Percentiles rank a stretch among this genome's conserved stretches.
These are phyloP conservation scores for Trematomus bernacchii DNA, from an alignment of 2,797 vertebrate genomes.

Conservation along the genomic window DNA sequence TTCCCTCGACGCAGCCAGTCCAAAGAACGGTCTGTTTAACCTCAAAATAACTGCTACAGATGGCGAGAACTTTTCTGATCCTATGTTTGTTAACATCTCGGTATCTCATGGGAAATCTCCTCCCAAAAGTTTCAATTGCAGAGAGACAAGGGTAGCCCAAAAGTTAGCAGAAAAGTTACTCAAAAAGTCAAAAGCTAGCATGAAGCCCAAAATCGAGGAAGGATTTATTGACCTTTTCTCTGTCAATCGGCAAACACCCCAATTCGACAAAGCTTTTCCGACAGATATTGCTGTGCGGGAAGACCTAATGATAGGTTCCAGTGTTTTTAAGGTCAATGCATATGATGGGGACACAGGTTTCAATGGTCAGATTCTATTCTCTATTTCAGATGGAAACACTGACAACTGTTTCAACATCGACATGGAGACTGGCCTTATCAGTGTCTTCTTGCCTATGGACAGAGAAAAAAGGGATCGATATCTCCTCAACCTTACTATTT, in stretches of 20 bases:
- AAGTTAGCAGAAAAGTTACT: conserved; percentile 96
- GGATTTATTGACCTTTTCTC: conserved; percentile 97
- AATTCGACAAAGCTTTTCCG: conserved; percentile 95
- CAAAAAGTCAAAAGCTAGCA: conserved; percentile 93
- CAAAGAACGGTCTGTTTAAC: conserved; percentile 90
- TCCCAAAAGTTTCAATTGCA: conserved; percentile 92
- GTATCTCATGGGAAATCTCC: conserved; percentile 90
- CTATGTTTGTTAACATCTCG: conserved; percentile 96
- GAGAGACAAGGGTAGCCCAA: conserved; percentile 95
- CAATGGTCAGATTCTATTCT: conserved; percentile 94
- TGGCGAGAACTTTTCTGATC: conserved; percentile 95
- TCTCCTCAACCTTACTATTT: conserved; percentile 94
- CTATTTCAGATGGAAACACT: conserved; percentile 93
- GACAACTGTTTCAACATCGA: conserved; percentile 95
- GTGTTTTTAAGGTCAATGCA: conserved; percentile 91
- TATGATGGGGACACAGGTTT: conserved; percentile 96
- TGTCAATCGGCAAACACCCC: conserved; percentile 93
- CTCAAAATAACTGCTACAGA: conserved; percentile 97
- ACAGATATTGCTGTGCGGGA: conserved; percentile 91
- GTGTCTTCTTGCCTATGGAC: conserved; percentile 93
- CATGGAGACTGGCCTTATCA: conserved; percentile 91
- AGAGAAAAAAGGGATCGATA: conserved; percentile 93
- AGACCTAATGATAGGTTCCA: conserved; percentile 89
- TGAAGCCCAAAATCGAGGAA: conserved; percentile 91
- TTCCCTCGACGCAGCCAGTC: conserved; percentile 86